Base-by-base conservation (phyloP, 1,140 invertebrate species). In the Cydia strobilella region DNA sequence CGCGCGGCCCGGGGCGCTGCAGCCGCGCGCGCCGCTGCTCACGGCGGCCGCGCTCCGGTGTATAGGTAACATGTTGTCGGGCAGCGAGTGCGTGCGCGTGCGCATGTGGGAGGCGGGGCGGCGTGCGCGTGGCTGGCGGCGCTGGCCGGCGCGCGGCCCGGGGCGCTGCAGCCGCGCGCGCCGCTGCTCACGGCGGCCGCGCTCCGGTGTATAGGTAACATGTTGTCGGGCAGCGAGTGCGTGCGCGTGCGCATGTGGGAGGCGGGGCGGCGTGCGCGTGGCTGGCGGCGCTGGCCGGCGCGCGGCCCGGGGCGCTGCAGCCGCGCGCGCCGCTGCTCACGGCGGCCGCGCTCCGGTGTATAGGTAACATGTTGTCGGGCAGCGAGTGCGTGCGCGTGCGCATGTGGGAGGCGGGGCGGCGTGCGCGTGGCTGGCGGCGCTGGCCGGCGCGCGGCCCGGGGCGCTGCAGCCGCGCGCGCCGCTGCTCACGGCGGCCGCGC, bases 371-470 rank as follows among this genome's bases (percentile, higher is more conserved):
- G n/a, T n/a, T n/a, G n/a, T n/a, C n/a, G n/a, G n/a, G n/a, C n/a
- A n/a, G n/a, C n/a, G n/a, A n/a, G n/a, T n/a, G n/a, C n/a, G n/a
- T n/a, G n/a, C n/a, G 25, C 27, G 42, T 2, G 42, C 10, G 9
- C 10, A 82, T 96, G 75, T 94, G 95, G 79, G 96, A 96, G 91
- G 87, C 93, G 74, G 75, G 90, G 91, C 84, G 39, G 87, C 88
- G 65, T 93, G 91, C 82, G 66, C 73, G 20, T 93, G 89, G 84
- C 85, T 92, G 51, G 72, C 23, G 7, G 15, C 15, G 42, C 39
- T 39, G 20, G 13, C 42, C 15, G 59, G 0, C 6, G 42, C 12
- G 42, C 42, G 10, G 0, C 10, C 12, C 6, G 9, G 1, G 0
- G 42, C 42, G 42, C 42, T 42, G 42, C 42, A 42, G 51, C 82